A percentile compares a stretch with the other conserved stretches of the same genome.
phyloP scores from a whole-genome alignment of 2,113 vertebrate species.

The Pterocles burchelli region DNA sequence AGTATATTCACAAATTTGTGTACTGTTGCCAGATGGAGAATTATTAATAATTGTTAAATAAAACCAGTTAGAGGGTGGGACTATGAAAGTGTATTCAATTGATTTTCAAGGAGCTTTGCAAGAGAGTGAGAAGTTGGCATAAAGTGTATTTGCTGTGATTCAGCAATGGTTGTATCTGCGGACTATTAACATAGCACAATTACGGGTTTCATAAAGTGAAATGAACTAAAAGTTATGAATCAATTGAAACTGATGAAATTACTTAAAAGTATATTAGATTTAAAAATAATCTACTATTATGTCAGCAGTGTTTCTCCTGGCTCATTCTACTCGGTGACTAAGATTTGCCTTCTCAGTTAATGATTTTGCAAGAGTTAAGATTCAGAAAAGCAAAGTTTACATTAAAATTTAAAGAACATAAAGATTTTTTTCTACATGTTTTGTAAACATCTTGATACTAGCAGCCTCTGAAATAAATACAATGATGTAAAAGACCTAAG shows the following conservation, averaged over 20 bases:
- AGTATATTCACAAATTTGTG: background rate
- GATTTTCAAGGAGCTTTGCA: background rate
- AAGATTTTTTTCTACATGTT: background rate
- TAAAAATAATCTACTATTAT: background rate
- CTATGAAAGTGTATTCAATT: background rate
- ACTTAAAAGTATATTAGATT: background rate
- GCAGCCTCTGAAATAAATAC: background rate
- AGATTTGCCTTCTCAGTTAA: background rate
- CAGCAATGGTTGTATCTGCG: background rate
- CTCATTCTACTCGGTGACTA: background rate
- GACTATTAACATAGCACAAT: background rate
- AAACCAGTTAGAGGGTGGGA: accelerated
- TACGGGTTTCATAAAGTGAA: background rate
- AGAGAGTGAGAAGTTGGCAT: background rate
- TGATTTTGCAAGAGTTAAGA: background rate
- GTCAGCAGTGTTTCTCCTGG: background rate
- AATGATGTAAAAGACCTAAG: background rate
- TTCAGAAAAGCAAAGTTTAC: background rate
- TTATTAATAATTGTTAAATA: background rate
- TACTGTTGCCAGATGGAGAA: background rate
- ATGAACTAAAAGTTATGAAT: background rate
- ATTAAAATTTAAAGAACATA: background rate
- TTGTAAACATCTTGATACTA: background rate
- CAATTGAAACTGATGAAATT: background rate
- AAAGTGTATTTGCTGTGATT: background rate